Evolutionary conservation across 2,797 vertebrate species (phyloP), one percentile per base, ranked within the genome.

Genomic region (Lutjanus campechanus): DNA sequence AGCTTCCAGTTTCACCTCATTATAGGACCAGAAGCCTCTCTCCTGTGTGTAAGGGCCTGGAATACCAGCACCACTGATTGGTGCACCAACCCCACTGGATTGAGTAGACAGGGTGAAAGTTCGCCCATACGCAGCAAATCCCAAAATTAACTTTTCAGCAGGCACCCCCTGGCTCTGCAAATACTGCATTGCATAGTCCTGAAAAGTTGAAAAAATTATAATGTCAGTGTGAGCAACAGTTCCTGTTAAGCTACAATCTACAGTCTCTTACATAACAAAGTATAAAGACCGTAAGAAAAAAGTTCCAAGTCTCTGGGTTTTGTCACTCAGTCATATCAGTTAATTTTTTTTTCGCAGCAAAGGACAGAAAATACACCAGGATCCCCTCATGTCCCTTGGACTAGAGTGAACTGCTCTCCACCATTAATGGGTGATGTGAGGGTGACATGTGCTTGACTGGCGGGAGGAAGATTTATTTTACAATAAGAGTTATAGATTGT

Each of bases 11-110:
- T 16, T 59, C 16, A 96, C 95, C 94, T 96, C 96, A 71, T 93
- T 96, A 78, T 96, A 95, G 61, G 95, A 93, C 93, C 91, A 92
- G 77, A 95, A 85, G 29, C 62, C 53, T 95, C 91, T 25, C 25
- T 25, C 25, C 15, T 74, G 72, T 53, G 93, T 95, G 84, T 94
- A 95, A 51, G 47, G 53, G 16, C 95, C 95, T 9, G 91, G 77
- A 56, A 89, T 50, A 0, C 83, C 94, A 55, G 91, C 76, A 40
- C 93, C 93, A n/a, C 40, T 74, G 0, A 91, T 78, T 16, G 82
- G 77, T n/a, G 93, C 93, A 50, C 91, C 88, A 25, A 93, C 95
- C 95, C 19, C 95, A 96, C 25, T 25, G 25, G 25, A 25, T 25
- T 25, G 25, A 25, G 25, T 25, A 25, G 25, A 25, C 25, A 25